Evolutionary conservation across 2,888 invertebrate species (phyloP).

Genomic region (Drosophila diplacantha): DNA sequence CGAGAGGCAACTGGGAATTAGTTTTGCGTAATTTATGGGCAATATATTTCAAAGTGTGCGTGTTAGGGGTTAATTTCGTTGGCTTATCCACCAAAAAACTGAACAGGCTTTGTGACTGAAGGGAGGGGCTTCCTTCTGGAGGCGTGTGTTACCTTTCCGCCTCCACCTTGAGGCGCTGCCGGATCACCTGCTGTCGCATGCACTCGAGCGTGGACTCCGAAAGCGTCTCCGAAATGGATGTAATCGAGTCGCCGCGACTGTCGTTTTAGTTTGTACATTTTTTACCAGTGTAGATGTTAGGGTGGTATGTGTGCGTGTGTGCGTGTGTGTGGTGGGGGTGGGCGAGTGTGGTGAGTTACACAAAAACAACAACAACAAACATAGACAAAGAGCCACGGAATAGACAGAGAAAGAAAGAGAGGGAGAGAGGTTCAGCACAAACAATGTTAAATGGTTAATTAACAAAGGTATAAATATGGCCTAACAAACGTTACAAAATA

Average conservation of each 20-base stretch:
- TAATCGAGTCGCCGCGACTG: slow-evolving; percentile 17
- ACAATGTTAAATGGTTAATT: slow-evolving; percentile 13
- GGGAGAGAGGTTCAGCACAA: slow-evolving; percentile 12
- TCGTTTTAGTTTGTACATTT: not conserved
- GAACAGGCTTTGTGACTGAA: not conserved
- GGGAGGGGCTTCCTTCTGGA: no score
- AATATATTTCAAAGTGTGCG: not conserved
- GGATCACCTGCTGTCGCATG: slow-evolving; percentile 88
- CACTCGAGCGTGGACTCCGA: slow-evolving; percentile 89
- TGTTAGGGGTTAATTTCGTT: not conserved
- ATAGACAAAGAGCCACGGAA: slow-evolving; percentile 21
- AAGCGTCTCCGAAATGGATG: slow-evolving; percentile 80
- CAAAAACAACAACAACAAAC: slow-evolving; percentile 15
- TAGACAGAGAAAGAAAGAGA: slow-evolving; percentile 33
- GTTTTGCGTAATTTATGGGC: slow-evolving; percentile 1
- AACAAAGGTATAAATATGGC: not conserved
- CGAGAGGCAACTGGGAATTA: slow-evolving; percentile 24
- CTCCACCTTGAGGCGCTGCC: slow-evolving; percentile 88
- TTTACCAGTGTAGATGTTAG: slow-evolving; percentile 28
- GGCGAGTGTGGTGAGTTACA: slow-evolving; percentile 23
- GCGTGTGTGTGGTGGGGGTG: slow-evolving; percentile 14
- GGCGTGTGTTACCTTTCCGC: slow-evolving; percentile 86
- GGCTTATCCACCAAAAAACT: not conserved
- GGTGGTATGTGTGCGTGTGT: slow-evolving; percentile 11
- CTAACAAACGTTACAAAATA: not conserved